Percentiles rank a stretch among this genome's conserved stretches.
phyloP scores from a whole-genome alignment of 2,113 vertebrate genomes.

The Thamnophis sirtalis region DNA sequence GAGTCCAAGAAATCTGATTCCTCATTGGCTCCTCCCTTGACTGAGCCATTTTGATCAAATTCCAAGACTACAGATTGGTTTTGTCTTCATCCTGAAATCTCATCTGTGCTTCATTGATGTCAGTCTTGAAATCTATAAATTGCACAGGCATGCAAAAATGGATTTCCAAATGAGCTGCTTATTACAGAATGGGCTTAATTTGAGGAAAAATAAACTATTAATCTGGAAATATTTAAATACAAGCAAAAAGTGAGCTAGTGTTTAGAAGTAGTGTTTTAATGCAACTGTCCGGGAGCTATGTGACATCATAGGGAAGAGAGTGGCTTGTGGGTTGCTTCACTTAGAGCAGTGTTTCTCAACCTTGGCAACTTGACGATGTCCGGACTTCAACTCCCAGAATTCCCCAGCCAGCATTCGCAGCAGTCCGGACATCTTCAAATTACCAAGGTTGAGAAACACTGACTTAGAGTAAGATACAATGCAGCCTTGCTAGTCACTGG shows the following conservation, averaged over 20 bases:
- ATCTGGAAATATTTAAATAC: not conserved
- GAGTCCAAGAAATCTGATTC: not conserved
- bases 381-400: too few relatives aligned
- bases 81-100: not conserved
- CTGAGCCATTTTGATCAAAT: not conserved
- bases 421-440: too few relatives aligned
- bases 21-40: not conserved
- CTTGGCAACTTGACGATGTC: too few relatives aligned
- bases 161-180: not conserved
- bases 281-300: not conserved
- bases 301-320: not conserved
- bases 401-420: too few relatives aligned
- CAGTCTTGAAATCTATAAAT: not conserved
- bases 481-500: not conserved
- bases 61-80: not conserved
- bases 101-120: not conserved
- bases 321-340: not conserved
- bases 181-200: not conserved
- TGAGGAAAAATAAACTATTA: not conserved
- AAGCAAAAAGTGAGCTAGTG: not conserved
- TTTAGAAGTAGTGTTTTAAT: not conserved
- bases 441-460: too few relatives aligned
- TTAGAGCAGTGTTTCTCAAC: too few relatives aligned
- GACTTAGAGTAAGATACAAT: not conserved
- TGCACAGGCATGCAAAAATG: not conserved